Base-by-base conservation (phyloP, 2,888 invertebrate species). In the Acrobasis repandana region DNA sequence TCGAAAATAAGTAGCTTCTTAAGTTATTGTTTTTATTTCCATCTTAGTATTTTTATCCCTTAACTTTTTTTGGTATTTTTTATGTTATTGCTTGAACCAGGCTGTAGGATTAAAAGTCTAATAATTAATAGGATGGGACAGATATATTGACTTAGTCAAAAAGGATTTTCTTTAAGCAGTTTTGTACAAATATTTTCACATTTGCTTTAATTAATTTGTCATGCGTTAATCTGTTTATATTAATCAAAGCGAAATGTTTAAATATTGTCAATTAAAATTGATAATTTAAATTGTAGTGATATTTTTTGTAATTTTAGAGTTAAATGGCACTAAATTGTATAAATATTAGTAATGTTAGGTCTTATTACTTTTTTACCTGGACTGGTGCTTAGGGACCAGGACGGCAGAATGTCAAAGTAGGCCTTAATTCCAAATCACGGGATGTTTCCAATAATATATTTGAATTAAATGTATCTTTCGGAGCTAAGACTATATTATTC, bases 311-410 rank as follows among this genome's bases (percentile, higher is more conserved):
- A 57, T 15, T 15, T 50, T 48, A 56, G 36, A 58, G 56, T 38
- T 60, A 49, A 60, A 65, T 63, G 63, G 65, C 68, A 68, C 67
- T 68, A 67, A 61, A 52, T 14, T 63, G 38, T 64, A 33, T 52
- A 34, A n/a, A 62, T 49, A 51, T 56, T 56, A 58, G 62, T 62
- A 60, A 58, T 58, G 59, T 54, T 58, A 64, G 57, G 62, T 61
- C 50, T 56, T 49, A 61, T 54, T n/a, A 43, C 43, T 60, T 58
- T 33, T 52, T 61, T 63, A 56, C 76, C 75, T 76, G 71, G 70
- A 83, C 86, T 86, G 86, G 86, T 85, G 77, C 80, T 81, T 78
- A 69, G 85, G 88, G 89, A 88, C 87, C 88, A 89, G 82, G 77
- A 67, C 75, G 77, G 82, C 75, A 75, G 66, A 65, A 80, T 79